Conservation (phyloP, 2,797 vertebrate genomes). For the Lithobates pipiens region DNA sequence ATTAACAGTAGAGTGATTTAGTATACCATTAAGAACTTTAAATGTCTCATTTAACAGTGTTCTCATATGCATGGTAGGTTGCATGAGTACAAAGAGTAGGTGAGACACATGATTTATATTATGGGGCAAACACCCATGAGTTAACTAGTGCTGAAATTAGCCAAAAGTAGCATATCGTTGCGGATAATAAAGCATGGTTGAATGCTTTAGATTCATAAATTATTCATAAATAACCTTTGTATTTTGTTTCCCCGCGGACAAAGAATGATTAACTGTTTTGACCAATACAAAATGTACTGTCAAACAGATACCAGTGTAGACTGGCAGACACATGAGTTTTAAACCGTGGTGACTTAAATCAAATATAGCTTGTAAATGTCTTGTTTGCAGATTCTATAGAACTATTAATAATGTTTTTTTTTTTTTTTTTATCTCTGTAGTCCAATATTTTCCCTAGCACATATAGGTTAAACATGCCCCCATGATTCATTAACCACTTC, state of each 20-base stretch:
- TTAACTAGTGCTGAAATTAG: conserved; percentile 93
- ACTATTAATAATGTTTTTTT: too few relatives aligned
- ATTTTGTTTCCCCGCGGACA: conserved; percentile 84
- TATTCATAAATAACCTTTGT: conserved; percentile 90
- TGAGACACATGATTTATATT: conserved; percentile 86
- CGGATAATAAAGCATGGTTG: conserved; percentile 95
- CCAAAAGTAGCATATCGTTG: conserved; percentile 99
- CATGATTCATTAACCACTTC: too few relatives aligned
- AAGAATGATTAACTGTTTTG: conserved; percentile 91
- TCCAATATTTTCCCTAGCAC: too few relatives aligned
- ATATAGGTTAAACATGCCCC: too few relatives aligned
- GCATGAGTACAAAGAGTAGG: conserved; percentile 72
- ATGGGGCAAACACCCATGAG: conserved; percentile 92
- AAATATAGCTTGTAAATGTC: background rate
- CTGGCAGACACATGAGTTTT: conserved; percentile 65
- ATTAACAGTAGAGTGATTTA: conserved; percentile 81
- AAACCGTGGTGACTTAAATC: background rate
- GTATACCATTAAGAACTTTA: conserved; percentile 87
- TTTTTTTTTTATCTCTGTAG: too few relatives aligned
- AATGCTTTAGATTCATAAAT: conserved; percentile 93
- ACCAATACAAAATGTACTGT: conserved; percentile 86
- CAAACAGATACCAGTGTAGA: conserved; percentile 70
- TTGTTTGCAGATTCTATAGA: too few relatives aligned
- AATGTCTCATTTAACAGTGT: conserved; percentile 87
- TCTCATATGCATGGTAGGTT: conserved; percentile 87